A percentile compares a stretch with the other conserved stretches of the same genome.
phyloP scores from a whole-genome alignment of 2,113 vertebrate genomes.

The Clupea harengus region DNA sequence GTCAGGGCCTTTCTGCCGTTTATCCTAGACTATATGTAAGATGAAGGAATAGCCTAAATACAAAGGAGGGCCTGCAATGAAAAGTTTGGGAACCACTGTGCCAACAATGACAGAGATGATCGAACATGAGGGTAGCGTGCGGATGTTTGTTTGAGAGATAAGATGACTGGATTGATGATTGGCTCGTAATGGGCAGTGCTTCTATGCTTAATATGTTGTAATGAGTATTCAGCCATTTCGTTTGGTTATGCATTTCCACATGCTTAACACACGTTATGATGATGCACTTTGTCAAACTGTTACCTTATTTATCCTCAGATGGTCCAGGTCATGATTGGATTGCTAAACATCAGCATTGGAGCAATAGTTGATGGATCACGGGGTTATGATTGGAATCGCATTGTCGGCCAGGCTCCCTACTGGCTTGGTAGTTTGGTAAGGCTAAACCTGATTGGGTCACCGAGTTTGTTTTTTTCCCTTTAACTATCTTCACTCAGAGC shows the following conservation, averaged over 20 bases:
- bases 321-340: slow-evolving; percentile 63
- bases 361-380: fast-evolving
- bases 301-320: slow-evolving; percentile 44
- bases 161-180: too few relatives aligned
- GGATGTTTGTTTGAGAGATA: too few relatives aligned
- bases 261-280: background rate
- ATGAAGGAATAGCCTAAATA: too few relatives aligned
- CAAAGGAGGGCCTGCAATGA: too few relatives aligned
- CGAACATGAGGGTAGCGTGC: too few relatives aligned
- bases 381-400: background rate
- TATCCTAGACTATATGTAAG: too few relatives aligned
- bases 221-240: too few relatives aligned
- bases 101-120: too few relatives aligned
- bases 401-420: fast-evolving
- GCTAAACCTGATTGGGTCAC: background rate
- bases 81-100: too few relatives aligned
- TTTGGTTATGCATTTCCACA: background rate
- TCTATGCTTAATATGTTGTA: too few relatives aligned
- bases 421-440: slow-evolving; percentile 64
- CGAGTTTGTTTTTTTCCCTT: background rate
- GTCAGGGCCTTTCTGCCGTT: too few relatives aligned
- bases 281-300: background rate
- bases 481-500: background rate
- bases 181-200: too few relatives aligned
- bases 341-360: slow-evolving; percentile 56